These are phyloP conservation scores for Hypolimnas misippus DNA, from an alignment of 2,888 invertebrate genomes.

Conservation along the genomic window DNA sequence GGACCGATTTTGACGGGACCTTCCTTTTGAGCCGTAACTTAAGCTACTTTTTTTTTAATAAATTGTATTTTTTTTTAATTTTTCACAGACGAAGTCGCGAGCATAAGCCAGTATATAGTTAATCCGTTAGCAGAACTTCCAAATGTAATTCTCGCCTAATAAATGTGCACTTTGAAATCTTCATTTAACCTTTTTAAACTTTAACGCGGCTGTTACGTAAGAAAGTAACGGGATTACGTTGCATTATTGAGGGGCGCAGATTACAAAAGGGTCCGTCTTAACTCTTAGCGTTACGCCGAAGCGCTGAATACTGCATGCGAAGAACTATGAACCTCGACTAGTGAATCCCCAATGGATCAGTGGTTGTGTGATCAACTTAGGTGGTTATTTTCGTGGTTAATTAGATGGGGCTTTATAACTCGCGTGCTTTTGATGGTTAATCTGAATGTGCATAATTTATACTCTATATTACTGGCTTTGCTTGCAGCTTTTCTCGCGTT, in stretches of 20 bases:
- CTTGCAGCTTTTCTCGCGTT: no score
- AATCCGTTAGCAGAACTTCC: no score
- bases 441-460: no score
- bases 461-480: no score
- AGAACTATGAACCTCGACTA: slow-evolving; percentile 9
- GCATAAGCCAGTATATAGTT: background rate
- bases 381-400: background rate
- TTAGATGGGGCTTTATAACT: no score
- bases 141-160: no score
- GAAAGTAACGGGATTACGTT: slow-evolving; percentile 17
- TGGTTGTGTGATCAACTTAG: background rate
- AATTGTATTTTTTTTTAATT: no score
- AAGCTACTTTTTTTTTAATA: no score
- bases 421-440: no score
- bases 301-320: slow-evolving; percentile 21
- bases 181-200: slow-evolving; percentile 15
- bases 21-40: no score
- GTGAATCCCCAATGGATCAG: background rate
- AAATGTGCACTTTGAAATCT: slow-evolving; percentile 8
- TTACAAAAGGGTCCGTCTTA: slow-evolving; percentile 22
- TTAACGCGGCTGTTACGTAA: slow-evolving; percentile 16
- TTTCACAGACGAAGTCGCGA: background rate
- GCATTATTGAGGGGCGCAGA: slow-evolving; percentile 24
- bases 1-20: no score
- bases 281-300: no score